Base-by-base conservation (phyloP, 2,797 vertebrate species). In the Artibeus lituratus region DNA sequence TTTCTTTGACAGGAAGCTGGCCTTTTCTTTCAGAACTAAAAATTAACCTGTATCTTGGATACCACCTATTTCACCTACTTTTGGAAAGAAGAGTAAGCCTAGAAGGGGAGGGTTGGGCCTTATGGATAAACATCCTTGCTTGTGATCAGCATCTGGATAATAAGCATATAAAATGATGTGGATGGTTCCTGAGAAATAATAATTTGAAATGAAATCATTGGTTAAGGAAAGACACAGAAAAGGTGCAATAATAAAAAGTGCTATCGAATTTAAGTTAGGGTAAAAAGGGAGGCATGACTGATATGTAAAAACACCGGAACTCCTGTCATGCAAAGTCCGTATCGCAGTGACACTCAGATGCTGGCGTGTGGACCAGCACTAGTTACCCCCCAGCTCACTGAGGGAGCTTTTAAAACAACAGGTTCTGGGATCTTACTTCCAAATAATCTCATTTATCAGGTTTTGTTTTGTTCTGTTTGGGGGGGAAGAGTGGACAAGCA, bases 11-110 rank as follows among this genome's bases (percentile, higher is more conserved):
- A 74, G 80, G 69, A 94, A 91, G 80, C 70, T 74, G 74, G 70
- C 59, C 69, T 92, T 90, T 62, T 76, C 49, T 85, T 94, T 70
- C 37, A 90, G 69, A 88, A 90, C 73, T 77, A 67, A 26, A 72
- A 59, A 53, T 81, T 62, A 92, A 62, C 35, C 44, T 95, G 26
- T n/a, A 51, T 47, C 53, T 86, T 65, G 53, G 51, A 80, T 74
- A 62, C 29, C n/a, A 96, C 21, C 59, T 78, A 87, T 73, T 93
- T 90, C 57, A 92, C 55, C 42, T 65, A 96, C 39, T 93, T 87
- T 91, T 6, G 69, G 82, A 85, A 96, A 59, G 10, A 87, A 97
- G 59, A 96, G 82, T 78, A 93, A 95, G 81, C 44, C 47, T 87
- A 94, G 9, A 82, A 77, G 51, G 80, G 67, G 93, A 95, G 32